Conservation (phyloP, 2,888 invertebrate species). For the Eilema caniola region DNA sequence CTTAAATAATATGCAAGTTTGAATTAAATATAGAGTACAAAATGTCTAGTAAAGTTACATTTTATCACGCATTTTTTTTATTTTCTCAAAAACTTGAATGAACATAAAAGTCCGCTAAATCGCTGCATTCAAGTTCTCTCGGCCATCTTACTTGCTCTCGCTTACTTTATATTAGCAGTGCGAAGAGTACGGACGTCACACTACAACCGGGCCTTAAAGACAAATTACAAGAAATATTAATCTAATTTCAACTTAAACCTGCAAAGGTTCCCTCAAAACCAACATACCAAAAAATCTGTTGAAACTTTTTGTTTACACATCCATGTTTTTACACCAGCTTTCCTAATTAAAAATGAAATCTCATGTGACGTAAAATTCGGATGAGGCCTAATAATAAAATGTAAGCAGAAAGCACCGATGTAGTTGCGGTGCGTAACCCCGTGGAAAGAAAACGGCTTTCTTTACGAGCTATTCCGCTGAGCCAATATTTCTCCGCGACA, state of each 20-base stretch:
- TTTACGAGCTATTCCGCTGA: constrained; percentile 87
- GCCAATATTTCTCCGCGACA: constrained; percentile 87
- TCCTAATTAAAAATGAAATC: constrained; percentile 54
- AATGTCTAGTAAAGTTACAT: too few relatives aligned
- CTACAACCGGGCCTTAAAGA: too few relatives aligned
- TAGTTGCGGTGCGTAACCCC: constrained; percentile 83
- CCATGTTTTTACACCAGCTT: constrained; percentile 16
- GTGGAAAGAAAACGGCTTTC: constrained; percentile 83
- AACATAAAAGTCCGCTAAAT: too few relatives aligned
- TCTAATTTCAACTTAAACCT: neutral
- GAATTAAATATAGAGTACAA: too few relatives aligned
- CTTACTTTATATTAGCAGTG: too few relatives aligned
- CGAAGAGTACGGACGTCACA: too few relatives aligned
- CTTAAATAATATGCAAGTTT: too few relatives aligned
- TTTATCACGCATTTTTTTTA: too few relatives aligned
- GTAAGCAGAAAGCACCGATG: constrained; percentile 68
- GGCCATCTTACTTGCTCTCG: too few relatives aligned
- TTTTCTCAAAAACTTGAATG: too few relatives aligned
- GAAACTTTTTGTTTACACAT: constrained; percentile 23
- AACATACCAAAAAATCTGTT: neutral
- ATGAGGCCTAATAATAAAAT: constrained; percentile 72
- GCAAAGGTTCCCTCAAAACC: constrained; percentile 1
- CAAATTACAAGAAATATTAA: neutral
- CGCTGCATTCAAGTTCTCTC: too few relatives aligned
- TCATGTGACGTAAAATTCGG: constrained; percentile 60